phyloP scores from a whole-genome alignment of 2,888 invertebrate species.

The Metacarcinus magister region DNA sequence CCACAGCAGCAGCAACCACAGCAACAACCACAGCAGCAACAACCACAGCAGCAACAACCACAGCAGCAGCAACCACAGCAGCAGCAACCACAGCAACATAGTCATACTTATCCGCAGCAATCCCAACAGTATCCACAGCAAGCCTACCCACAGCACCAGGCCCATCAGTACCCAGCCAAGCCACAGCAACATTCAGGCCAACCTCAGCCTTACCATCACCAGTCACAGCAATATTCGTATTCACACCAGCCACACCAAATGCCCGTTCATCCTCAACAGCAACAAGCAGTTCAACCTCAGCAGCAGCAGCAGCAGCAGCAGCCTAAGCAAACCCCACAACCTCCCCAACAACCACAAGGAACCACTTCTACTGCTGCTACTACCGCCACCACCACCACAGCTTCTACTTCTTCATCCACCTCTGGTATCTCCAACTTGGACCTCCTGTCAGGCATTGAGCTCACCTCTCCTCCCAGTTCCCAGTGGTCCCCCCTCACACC shows the following conservation, averaged over 20 bases:
- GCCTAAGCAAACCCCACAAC: conserved; percentile 59
- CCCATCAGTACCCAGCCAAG: conserved; percentile 67
- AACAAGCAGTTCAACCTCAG: conserved; percentile 64
- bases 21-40: conserved; percentile 78
- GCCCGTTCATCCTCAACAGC: conserved; percentile 59
- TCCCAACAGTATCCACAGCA: conserved; percentile 63
- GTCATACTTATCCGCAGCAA: conserved; percentile 66
- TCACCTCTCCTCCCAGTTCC: conserved; percentile 75
- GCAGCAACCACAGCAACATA: conserved; percentile 76
- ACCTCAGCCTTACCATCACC: conserved; percentile 75
- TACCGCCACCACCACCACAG: conserved; percentile 66
- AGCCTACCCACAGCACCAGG: conserved; percentile 78
- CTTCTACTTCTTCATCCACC: conserved; percentile 58
- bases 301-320: conserved; percentile 70
- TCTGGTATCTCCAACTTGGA: conserved; percentile 81
- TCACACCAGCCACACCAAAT: conserved; percentile 75
- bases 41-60: conserved; percentile 69
- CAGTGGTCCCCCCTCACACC: conserved; percentile 82
- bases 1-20: conserved; percentile 64
- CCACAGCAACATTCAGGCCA: conserved; percentile 79
- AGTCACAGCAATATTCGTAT: conserved; percentile 65
- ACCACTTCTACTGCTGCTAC: conserved; percentile 56
- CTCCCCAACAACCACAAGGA: conserved; percentile 69
- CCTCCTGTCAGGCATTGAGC: conserved; percentile 81
- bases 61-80: conserved; percentile 72